Conservation (phyloP, 2,888 invertebrate species). For the Drosophila aldrichi region DNA sequence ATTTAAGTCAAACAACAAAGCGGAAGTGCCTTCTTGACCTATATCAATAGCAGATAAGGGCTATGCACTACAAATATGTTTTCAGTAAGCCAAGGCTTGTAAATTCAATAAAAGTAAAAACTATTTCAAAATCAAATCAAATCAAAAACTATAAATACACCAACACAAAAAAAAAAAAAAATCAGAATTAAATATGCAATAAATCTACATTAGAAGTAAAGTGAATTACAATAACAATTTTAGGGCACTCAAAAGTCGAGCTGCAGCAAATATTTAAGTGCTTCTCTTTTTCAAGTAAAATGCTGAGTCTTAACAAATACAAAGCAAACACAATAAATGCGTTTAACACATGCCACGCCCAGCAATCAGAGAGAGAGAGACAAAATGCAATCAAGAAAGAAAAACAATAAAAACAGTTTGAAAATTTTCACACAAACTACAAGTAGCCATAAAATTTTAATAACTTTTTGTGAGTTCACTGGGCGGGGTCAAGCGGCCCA, state of each 20-base stretch:
- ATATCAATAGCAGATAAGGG: not conserved
- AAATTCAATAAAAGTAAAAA: not conserved
- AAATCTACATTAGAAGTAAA: conserved; percentile 22
- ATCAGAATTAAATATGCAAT: conserved; percentile 7
- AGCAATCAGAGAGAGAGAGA: conserved; percentile 9
- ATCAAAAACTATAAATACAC: not conserved
- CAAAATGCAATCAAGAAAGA: conserved; percentile 35
- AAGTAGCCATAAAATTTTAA: conserved; percentile 68
- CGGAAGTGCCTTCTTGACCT: not conserved
- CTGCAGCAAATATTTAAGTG: conserved; percentile 17
- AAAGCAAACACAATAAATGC: conserved; percentile 48
- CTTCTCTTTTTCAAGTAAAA: conserved; percentile 11
- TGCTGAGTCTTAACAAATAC: conserved; percentile 7
- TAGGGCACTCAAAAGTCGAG: conserved; percentile 35
- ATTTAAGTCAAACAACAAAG: not conserved
- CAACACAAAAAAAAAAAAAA: not conserved
- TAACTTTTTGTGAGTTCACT: conserved; percentile 65
- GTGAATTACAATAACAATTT: conserved; percentile 29
- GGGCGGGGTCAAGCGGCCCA: conserved; percentile 46
- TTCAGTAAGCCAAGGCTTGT: not conserved
- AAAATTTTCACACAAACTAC: conserved; percentile 49
- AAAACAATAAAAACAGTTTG: conserved; percentile 47
- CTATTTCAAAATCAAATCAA: not conserved
- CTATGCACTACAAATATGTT: not conserved
- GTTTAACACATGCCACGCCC: conserved; percentile 37